A percentile compares a stretch with the other conserved stretches of the same genome.
These are phyloP conservation scores for Hephaestus fuliginosus DNA, from an alignment of 2,797 vertebrate genomes.

Conservation along the genomic window DNA sequence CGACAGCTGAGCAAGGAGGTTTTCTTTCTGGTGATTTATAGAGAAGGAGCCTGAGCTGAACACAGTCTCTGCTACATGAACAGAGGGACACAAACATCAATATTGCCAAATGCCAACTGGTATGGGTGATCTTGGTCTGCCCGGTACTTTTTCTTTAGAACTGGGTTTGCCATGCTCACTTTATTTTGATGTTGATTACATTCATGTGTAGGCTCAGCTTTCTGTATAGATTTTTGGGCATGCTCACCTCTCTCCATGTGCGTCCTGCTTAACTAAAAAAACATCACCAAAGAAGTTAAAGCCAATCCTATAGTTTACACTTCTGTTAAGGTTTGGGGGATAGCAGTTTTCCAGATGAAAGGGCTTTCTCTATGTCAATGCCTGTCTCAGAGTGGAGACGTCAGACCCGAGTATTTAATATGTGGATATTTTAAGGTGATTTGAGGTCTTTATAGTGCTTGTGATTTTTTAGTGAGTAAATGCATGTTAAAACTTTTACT, in stretches of 20 bases:
- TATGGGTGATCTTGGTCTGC: not conserved
- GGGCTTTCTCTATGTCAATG: not conserved
- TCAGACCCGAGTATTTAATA: not conserved
- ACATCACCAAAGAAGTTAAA: not conserved
- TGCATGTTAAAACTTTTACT: not conserved
- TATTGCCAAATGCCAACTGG: slow-evolving; percentile 26
- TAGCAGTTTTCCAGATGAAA: not conserved
- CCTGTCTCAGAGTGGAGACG: not conserved
- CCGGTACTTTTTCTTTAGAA: not conserved
- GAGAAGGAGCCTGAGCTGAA: slow-evolving; percentile 15
- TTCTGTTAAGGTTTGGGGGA: not conserved
- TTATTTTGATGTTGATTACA: not conserved
- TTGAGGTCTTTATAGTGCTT: too few relatives aligned
- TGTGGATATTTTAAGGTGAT: not conserved
- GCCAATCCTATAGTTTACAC: not conserved
- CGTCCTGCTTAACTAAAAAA: not conserved
- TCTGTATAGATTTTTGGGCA: not conserved
- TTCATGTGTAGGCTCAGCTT: not conserved
- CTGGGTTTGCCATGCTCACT: not conserved
- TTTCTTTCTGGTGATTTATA: slow-evolving; percentile 55
- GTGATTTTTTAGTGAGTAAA: too few relatives aligned
- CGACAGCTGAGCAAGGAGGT: slow-evolving; percentile 48
- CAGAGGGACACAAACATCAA: slow-evolving; percentile 49
- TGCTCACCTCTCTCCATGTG: not conserved
- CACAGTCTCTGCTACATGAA: slow-evolving; percentile 34